Percentiles rank a stretch among this genome's conserved stretches.
Evolutionary conservation across 2,797 vertebrate species (phyloP).

Genomic region (Tiaroga cobitis): DNA sequence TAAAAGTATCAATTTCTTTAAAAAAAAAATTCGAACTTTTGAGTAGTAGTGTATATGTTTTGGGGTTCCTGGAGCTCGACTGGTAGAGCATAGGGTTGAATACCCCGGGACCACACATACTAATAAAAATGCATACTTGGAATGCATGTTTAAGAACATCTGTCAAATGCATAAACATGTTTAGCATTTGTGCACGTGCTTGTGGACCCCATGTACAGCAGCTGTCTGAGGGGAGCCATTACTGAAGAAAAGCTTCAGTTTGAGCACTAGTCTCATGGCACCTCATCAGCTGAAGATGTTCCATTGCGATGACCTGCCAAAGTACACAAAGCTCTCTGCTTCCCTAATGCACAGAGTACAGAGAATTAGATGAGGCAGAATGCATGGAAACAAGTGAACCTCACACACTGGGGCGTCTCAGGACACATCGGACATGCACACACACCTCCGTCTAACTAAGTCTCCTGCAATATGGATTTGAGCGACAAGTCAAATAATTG

Average conservation of each 20-base stretch:
- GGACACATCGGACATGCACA: not conserved
- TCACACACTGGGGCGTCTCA: not conserved
- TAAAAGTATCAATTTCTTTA: not conserved
- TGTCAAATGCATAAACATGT: not conserved
- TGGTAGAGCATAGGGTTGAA: not conserved
- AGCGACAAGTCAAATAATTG: not conserved
- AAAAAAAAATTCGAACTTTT: not conserved
- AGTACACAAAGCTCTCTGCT: conserved; percentile 7
- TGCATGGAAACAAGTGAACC: conserved; percentile 21
- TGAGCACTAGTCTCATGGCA: conserved; percentile 33
- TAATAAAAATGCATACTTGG: not conserved
- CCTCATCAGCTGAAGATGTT: conserved; percentile 46
- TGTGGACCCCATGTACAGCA: conserved; percentile 2
- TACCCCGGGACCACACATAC: not conserved
- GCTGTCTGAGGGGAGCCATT: conserved; percentile 35
- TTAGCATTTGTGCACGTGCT: not conserved
- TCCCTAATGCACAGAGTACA: conserved; percentile 13
- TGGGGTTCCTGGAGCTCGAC: not conserved
- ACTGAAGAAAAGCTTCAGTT: conserved; percentile 22
- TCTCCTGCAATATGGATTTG: conserved; percentile 1
- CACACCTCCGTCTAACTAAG: not conserved
- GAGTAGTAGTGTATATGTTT: not conserved
- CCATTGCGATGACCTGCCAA: conserved; percentile 36
- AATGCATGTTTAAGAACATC: not conserved
- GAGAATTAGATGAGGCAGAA: conserved; percentile 19